phyloP scores from a whole-genome alignment of 2,113 vertebrate genomes.

The Amblyornis subalaris region DNA sequence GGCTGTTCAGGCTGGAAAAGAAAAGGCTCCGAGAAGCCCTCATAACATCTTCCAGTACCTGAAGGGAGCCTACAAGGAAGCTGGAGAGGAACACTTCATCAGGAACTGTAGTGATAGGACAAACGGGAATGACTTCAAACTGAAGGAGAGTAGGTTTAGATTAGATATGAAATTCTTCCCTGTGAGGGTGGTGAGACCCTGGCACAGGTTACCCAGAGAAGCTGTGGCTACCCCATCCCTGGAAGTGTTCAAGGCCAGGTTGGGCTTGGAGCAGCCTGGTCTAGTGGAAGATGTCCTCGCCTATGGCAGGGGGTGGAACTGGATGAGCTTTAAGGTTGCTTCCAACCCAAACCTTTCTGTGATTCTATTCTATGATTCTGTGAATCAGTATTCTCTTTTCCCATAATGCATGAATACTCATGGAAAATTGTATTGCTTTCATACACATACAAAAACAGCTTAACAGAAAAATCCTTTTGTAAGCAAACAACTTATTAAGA shows the following conservation, averaged over 20 bases:
- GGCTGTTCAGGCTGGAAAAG: neutral
- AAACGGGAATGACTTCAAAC: neutral
- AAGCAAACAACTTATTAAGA: neutral
- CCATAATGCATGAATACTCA: neutral
- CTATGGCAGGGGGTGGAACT: neutral
- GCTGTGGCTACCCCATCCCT: neutral
- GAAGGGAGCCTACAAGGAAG: neutral
- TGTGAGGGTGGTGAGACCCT: neutral
- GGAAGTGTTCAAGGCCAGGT: neutral
- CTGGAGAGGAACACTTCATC: neutral
- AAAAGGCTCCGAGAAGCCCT: neutral
- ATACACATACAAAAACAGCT: neutral
- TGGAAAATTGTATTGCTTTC: accelerated
- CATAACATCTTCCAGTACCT: neutral
- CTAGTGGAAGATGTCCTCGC: neutral
- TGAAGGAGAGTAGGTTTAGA: neutral
- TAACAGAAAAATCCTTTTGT: neutral
- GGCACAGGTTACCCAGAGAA: neutral
- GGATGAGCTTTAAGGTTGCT: neutral
- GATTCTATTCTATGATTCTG: neutral
- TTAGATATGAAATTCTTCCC: neutral
- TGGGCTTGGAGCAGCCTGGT: neutral
- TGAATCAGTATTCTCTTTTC: neutral
- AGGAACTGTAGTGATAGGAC: neutral
- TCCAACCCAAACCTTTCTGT: neutral